Percentiles rank a stretch among this genome's conserved stretches.
Evolutionary conservation across 2,113 vertebrate genomes (phyloP).

Genomic region (Puma concolor): DNA sequence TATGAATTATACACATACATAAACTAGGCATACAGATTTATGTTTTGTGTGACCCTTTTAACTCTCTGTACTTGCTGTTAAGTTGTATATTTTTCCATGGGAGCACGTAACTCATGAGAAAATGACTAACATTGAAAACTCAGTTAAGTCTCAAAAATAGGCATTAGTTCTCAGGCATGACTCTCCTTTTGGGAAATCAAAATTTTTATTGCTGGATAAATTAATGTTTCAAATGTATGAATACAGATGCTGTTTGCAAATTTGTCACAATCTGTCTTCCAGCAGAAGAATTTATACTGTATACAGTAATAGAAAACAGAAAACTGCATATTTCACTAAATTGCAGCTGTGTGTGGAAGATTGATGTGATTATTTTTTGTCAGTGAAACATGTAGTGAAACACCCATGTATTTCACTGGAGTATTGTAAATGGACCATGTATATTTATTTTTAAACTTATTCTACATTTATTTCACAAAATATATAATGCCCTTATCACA

Average conservation of each 20-base stretch:
- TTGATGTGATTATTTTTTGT: conserved; percentile 87
- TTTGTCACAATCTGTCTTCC: conserved; percentile 88
- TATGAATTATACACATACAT: conserved; percentile 84
- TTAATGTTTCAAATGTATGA: conserved; percentile 89
- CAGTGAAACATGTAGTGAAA: conserved; percentile 84
- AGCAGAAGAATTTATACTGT: conserved; percentile 89
- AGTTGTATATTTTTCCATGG: conserved; percentile 87
- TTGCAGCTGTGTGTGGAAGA: conserved; percentile 85
- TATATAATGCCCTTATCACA: conserved; percentile 74
- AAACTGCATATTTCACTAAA: conserved; percentile 90
- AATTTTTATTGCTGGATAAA: conserved; percentile 89
- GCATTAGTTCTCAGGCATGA: conserved; percentile 85
- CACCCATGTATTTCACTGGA: conserved; percentile 79
- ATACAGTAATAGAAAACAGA: conserved; percentile 90
- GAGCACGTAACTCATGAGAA: conserved; percentile 86
- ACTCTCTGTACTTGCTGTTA: conserved; percentile 87
- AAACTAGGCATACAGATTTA: conserved; percentile 87
- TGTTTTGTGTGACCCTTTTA: conserved; percentile 89
- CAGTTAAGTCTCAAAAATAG: conserved; percentile 86
- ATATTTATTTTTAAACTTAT: conserved; percentile 82
- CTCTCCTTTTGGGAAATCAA: conserved; percentile 90
- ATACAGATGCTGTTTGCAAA: conserved; percentile 88
- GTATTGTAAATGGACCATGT: conserved; percentile 68
- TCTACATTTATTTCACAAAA: conserved; percentile 81
- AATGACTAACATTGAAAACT: conserved; percentile 86